Conservation (phyloP, 2,797 vertebrate species). For the Enteromius viviparus region DNA sequence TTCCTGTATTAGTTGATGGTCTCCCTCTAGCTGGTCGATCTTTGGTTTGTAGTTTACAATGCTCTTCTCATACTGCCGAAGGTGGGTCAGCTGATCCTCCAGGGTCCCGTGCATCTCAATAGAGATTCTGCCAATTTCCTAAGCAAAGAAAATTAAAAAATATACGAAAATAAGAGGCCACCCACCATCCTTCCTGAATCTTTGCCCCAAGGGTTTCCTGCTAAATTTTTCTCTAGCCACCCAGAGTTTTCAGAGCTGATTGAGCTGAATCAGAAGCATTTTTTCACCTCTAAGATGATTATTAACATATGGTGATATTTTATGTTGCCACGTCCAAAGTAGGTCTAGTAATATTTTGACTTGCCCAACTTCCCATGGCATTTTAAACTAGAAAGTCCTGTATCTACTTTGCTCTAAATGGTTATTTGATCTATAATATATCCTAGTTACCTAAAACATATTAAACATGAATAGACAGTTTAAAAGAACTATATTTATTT, state of each 20-base stretch:
- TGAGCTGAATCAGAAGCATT: background rate
- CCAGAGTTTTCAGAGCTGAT: background rate
- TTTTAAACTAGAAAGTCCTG: background rate
- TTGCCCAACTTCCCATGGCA: background rate
- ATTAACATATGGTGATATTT: background rate
- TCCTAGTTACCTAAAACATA: background rate
- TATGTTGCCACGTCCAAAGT: background rate
- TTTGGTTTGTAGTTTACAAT: slow-evolving; percentile 98
- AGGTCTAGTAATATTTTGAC: background rate
- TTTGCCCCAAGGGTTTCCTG: too few species aligned
- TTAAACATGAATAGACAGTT: background rate
- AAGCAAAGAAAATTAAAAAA: slow-evolving; percentile 49
- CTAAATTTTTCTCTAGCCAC: background rate
- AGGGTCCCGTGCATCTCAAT: slow-evolving; percentile 97
- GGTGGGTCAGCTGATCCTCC: slow-evolving; percentile 93
- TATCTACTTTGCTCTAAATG: background rate
- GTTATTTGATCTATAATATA: background rate
- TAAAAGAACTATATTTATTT: background rate
- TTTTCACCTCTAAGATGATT: background rate
- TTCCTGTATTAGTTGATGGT: slow-evolving; percentile 96
- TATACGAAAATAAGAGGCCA: background rate
- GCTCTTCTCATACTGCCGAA: slow-evolving; percentile 96
- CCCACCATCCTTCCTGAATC: background rate
- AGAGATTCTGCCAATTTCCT: slow-evolving; percentile 98
- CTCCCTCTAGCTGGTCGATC: slow-evolving; percentile 96